These are phyloP conservation scores for Papilio dardanus DNA, from an alignment of 1,140 invertebrate genomes.

Conservation along the genomic window DNA sequence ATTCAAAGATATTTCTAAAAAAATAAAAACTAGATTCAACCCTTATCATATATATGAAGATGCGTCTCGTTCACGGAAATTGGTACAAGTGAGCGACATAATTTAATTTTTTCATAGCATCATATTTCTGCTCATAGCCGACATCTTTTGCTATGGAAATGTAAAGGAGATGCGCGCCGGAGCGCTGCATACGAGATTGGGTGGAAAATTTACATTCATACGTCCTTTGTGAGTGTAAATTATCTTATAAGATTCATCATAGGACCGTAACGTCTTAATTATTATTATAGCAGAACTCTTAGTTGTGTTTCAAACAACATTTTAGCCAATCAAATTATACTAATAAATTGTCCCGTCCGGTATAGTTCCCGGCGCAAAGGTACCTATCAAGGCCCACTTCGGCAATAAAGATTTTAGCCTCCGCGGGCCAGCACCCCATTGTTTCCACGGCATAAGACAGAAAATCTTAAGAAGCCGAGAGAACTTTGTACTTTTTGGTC, in stretches of 20 bases:
- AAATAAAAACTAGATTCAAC: neutral
- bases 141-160: constrained; percentile 41
- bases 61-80: constrained; percentile 17
- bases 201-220: constrained; percentile 39
- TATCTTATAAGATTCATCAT: neutral
- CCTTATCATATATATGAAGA: neutral
- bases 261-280: neutral
- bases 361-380: no score
- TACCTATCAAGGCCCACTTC: no score
- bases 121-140: constrained; percentile 24
- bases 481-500: no score
- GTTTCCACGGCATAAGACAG: no score
- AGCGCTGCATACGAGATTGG: constrained; percentile 37
- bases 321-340: no score
- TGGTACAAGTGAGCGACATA: constrained; percentile 24
- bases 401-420: no score
- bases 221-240: constrained; percentile 10
- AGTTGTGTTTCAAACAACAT: no score
- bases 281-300: neutral
- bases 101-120: constrained; percentile 31
- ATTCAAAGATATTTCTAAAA: neutral
- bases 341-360: no score
- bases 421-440: no score
- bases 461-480: no score
- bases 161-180: constrained; percentile 31